Conservation (phyloP, 2,113 vertebrate genomes). For the Mus musculus region DNA sequence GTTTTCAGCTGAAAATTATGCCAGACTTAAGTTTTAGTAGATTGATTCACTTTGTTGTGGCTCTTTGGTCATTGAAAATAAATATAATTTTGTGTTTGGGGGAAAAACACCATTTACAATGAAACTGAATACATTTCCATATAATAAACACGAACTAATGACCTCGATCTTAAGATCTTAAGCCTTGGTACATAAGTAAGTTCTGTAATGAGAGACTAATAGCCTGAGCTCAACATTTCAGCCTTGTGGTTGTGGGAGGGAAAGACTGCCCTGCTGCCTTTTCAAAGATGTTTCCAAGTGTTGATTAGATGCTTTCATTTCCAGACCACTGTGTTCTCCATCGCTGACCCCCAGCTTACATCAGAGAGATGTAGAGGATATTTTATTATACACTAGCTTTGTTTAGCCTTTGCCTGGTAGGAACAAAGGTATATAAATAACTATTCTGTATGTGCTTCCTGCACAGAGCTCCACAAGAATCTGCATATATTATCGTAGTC, state of each 20-base stretch:
- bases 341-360: slow-evolving; percentile 13
- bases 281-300: slow-evolving; percentile 9
- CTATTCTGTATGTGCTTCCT: background rate
- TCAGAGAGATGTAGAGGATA: background rate
- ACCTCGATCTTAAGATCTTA: slow-evolving; percentile 16
- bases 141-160: slow-evolving; percentile 16
- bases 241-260: background rate
- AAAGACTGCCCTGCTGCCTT: background rate
- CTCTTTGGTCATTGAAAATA: slow-evolving; percentile 47
- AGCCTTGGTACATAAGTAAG: background rate
- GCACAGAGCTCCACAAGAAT: background rate
- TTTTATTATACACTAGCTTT: slow-evolving; percentile 31
- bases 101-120: background rate
- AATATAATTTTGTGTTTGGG: background rate
- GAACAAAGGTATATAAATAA: slow-evolving; percentile 46
- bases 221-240: background rate
- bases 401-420: slow-evolving; percentile 14
- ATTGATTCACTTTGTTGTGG: slow-evolving; percentile 59
- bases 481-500: background rate
- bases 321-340: background rate
- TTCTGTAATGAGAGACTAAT: slow-evolving; percentile 27
- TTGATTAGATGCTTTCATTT: slow-evolving; percentile 23
- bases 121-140: background rate
- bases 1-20: slow-evolving; percentile 55
- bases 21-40: slow-evolving; percentile 52